A percentile compares a stretch with the other conserved stretches of the same genome.
These are phyloP conservation scores for Agrenia bidenticulata DNA, from an alignment of 2,888 invertebrate genomes.

Conservation along the genomic window DNA sequence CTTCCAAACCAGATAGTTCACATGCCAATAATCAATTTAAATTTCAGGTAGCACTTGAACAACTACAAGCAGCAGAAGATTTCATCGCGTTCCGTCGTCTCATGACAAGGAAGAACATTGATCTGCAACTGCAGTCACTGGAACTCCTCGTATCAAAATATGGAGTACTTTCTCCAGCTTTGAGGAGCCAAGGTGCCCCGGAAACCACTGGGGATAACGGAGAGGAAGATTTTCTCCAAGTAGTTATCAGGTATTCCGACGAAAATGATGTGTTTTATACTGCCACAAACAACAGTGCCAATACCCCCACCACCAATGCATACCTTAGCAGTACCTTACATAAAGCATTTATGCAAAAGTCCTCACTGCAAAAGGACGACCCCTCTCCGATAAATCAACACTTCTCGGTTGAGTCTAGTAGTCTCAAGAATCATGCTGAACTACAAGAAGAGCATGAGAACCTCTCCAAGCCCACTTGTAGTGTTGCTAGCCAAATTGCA, in stretches of 20 bases:
- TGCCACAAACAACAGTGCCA: not conserved
- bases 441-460: no score
- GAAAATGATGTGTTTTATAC: conserved; percentile 8
- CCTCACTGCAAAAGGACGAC: not conserved
- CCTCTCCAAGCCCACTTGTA: no score
- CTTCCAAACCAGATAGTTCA: no score
- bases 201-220: conserved; percentile 38
- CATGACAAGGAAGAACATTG: conserved; percentile 91
- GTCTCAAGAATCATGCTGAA: no score
- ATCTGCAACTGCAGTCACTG: conserved; percentile 83
- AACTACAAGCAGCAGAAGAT: conserved; percentile 92
- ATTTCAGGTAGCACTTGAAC: conserved; percentile 65
- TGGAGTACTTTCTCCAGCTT: conserved; percentile 53
- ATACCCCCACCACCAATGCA: conserved; percentile 1
- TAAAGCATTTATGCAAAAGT: no score
- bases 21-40: no score
- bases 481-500: no score
- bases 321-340: no score
- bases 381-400: not conserved
- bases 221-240: conserved; percentile 52
- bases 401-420: not conserved
- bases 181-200: conserved; percentile 39
- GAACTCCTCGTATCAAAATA: conserved; percentile 79
- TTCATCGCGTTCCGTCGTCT: conserved; percentile 83
- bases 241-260: conserved; percentile 51